Conservation (phyloP, 2,888 invertebrate species). For the Priocnemis perturbator region DNA sequence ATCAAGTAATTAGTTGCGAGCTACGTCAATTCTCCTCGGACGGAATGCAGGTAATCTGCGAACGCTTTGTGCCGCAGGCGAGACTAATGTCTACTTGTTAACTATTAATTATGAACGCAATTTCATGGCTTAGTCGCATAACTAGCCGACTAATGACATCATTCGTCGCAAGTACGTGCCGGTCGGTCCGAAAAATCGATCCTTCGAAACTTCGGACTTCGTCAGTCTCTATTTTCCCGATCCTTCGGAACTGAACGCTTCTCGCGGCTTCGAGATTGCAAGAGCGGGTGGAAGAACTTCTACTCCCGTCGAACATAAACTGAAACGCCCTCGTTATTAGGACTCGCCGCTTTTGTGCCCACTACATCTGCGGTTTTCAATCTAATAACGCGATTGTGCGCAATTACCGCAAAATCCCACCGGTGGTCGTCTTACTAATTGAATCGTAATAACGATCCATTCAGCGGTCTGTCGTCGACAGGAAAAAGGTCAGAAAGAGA, state of each 20-base stretch:
- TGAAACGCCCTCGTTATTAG: slow-evolving; percentile 17
- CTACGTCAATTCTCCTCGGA: slow-evolving; percentile 29
- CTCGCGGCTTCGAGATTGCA: no score
- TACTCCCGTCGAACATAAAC: slow-evolving; percentile 9
- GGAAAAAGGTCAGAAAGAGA: no score
- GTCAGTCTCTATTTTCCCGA: no score
- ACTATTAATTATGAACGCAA: slow-evolving; percentile 40
- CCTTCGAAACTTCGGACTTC: no score
- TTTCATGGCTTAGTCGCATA: slow-evolving; percentile 10
- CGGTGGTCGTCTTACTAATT: slow-evolving; percentile 34
- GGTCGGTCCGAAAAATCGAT: no score
- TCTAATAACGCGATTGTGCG: slow-evolving; percentile 37
- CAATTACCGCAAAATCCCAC: slow-evolving; percentile 39
- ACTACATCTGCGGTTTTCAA: not conserved
- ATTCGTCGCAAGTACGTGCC: slow-evolving; percentile 11
- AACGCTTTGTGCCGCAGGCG: slow-evolving; percentile 15
- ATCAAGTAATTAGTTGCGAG: slow-evolving; percentile 36
- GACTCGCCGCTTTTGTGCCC: slow-evolving; percentile 10
- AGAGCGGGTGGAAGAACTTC: not conserved
- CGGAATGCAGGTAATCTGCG: slow-evolving; percentile 21
- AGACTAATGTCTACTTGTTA: slow-evolving; percentile 29
- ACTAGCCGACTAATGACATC: slow-evolving; percentile 6
- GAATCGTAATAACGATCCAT: slow-evolving; percentile 56
- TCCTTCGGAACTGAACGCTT: no score
- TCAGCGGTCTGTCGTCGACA: slow-evolving; percentile 22